Base-by-base conservation (phyloP, 1,140 invertebrate species). In the Ladona fulva region DNA sequence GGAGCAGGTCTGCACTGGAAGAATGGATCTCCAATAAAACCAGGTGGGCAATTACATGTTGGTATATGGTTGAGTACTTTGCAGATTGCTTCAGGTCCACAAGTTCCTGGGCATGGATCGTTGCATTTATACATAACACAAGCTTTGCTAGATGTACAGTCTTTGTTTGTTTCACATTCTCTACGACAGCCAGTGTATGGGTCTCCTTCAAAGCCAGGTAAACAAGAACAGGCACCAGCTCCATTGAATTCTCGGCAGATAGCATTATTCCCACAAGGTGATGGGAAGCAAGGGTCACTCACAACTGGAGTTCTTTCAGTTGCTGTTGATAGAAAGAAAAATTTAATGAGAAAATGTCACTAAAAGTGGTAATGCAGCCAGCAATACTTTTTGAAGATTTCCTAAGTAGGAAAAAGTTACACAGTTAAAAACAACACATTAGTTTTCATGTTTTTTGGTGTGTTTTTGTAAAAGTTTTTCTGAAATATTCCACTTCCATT, bases 1-100 rank as follows among this genome's bases (percentile, higher is more conserved):
- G 76, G 84, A 81, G 82, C 83, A 82, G n/a, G 81, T 81, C 78
- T 80, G 78, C 87, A 88, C 42, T 84, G 90, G 83, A 91, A 92
- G 85, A 93, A 93, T 66, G 93, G 92, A 88, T 94, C 92, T 75
- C 94, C 94, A 14, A 90, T 91, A 80, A 89, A 93, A 52, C 91
- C 92, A 76, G 86, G 84, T 73, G 90, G 90, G 82, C 94, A 95
- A 25, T 87, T 88, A 81, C 94, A 95, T n/a, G 88, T 87, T 77
- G 92, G 93, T 75, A 92, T 89, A 83, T 94, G 92, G 79, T 90
- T 90, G 79, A 90, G 88, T 0, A 93, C 91, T 0, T 87, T 88
- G 82, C 94, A 95, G 79, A 92, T 88, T 11, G 93, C 93, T 79
- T 90, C 88, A 25, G 88, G 87, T 24, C 92, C 93, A 81, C 92